These are phyloP conservation scores for Drosophila chauvacae DNA, from an alignment of 1,140 invertebrate genomes.

Conservation along the genomic window DNA sequence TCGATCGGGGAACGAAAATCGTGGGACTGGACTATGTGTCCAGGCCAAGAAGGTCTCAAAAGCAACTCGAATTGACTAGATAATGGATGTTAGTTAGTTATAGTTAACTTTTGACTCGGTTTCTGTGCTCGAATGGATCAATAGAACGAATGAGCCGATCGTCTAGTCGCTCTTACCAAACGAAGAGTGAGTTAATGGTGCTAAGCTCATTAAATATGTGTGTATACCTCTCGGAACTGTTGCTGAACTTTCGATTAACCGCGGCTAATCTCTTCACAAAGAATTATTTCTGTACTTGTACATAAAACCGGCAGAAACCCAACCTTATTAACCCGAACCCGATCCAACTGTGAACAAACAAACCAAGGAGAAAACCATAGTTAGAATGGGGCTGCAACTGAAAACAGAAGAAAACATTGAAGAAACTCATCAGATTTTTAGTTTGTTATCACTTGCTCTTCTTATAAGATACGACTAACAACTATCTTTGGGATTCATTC, in stretches of 20 bases:
- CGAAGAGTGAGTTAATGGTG: constrained; percentile 14
- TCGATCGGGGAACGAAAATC: constrained; percentile 28
- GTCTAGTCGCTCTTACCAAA: constrained; percentile 21
- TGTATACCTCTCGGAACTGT: constrained; percentile 4
- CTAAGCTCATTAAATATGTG: constrained; percentile 14
- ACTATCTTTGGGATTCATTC: constrained; percentile 80
- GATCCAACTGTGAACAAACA: constrained; percentile 22
- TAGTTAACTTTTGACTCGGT: constrained; percentile 42
- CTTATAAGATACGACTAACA: constrained; percentile 75
- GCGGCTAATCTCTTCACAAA: constrained; percentile 30
- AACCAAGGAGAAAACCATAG: constrained; percentile 28
- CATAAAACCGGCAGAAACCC: constrained; percentile 14
- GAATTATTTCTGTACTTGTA: constrained; percentile 11
- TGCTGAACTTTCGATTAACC: constrained; percentile 32
- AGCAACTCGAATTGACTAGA: constrained; percentile 66
- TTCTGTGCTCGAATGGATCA: constrained; percentile 15
- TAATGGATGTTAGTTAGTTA: constrained; percentile 49
- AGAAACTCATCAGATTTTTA: constrained; percentile 56
- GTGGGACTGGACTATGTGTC: constrained; percentile 17
- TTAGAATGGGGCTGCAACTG: constrained; percentile 22
- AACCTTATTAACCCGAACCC: constrained; percentile 7
- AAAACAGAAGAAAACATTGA: constrained; percentile 55
- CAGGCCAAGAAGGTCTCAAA: constrained; percentile 38
- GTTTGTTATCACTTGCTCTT: constrained; percentile 78
- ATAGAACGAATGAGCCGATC: constrained; percentile 6